phyloP scores from a whole-genome alignment of 1,140 invertebrate genomes.

The Lepidotrigona ventralis region DNA sequence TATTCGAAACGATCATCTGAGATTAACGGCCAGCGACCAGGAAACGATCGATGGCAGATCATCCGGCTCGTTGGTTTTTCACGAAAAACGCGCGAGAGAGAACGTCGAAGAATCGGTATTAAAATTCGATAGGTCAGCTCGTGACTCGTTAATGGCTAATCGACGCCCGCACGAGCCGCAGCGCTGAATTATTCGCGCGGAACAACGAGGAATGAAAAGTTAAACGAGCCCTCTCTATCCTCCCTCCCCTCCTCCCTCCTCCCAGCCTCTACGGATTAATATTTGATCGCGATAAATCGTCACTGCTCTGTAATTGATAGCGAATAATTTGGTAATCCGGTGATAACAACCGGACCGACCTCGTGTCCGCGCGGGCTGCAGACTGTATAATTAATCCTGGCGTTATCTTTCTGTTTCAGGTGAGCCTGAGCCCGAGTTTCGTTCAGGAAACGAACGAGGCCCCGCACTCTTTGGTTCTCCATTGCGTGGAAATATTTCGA shows the following conservation, averaged over 20 bases:
- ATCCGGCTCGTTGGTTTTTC: not conserved
- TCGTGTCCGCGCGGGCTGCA: not conserved
- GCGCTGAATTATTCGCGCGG: constrained; percentile 15
- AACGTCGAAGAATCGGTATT: not conserved
- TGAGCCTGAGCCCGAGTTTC: constrained; percentile 52
- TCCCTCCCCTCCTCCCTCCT: not conserved
- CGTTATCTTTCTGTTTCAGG: constrained; percentile 70
- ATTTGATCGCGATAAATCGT: constrained; percentile 52
- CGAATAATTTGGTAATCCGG: constrained; percentile 64
- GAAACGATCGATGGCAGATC: not conserved
- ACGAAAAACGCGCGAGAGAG: not conserved
- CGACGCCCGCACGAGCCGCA: not conserved
- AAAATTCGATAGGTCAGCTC: not conserved
- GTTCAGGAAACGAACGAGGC: constrained; percentile 43
- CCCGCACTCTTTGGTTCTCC: not conserved
- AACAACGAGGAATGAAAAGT: constrained; percentile 17
- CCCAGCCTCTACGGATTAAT: constrained; percentile 11
- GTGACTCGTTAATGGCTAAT: not conserved
- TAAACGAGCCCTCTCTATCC: not conserved
- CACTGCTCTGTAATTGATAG: constrained; percentile 55
- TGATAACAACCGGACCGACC: constrained; percentile 51
- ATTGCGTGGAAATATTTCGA: too few relatives aligned
- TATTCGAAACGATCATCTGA: too few relatives aligned
- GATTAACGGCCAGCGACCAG: too few relatives aligned
- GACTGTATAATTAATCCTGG: constrained; percentile 60